Evolutionary conservation across 37 sponge, comb jelly and placozoan genomes (phyloP), one percentile per base, ranked within the genome.

Genomic region (Agelas oroides): DNA sequence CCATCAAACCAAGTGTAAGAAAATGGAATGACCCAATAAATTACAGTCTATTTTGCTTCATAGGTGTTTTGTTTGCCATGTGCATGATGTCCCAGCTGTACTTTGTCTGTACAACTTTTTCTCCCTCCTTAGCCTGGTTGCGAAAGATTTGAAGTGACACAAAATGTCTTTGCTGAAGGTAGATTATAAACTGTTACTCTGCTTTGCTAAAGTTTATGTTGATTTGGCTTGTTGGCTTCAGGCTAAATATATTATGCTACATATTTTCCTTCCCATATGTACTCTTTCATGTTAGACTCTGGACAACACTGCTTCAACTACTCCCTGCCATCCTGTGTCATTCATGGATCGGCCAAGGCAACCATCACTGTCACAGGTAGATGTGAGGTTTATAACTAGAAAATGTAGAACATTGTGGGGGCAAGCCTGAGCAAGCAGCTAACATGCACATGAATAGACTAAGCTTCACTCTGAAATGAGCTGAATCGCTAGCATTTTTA

Each of bases 71-170:
- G n/a, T n/a, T n/a, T n/a, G n/a, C n/a, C n/a, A n/a, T n/a, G n/a
- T n/a, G n/a, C n/a, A n/a, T n/a, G n/a, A n/a, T n/a, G n/a, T n/a
- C n/a, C n/a, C n/a, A n/a, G n/a, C n/a, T n/a, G n/a, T n/a, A n/a
- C 55, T 57, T 57, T 2, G 8, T 8, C 8, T 46, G 46, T 46
- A 46, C 12, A 33, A 28, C 31, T 46, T 46, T 31, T 5, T 12
- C 19, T 67, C 69, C 5, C 56, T 46, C 6, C 46, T 8, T 46
- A 84, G 83, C 89, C 89, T 82, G 89, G 89, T 46, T 88, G 89
- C 77, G 77, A 65, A 34, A 88, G 39, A n/a, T 76, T 74, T 60
- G 83, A 82, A 23, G 54, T 64, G 17, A 74, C 71, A 8, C 63
- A 67, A 12, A 82, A 81, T 27, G 30, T 76, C 19, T 61, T 71